Evolutionary conservation across 2,113 vertebrate species (phyloP), one percentile per base, ranked within the genome.

Genomic region (Callithrix jacchus): DNA sequence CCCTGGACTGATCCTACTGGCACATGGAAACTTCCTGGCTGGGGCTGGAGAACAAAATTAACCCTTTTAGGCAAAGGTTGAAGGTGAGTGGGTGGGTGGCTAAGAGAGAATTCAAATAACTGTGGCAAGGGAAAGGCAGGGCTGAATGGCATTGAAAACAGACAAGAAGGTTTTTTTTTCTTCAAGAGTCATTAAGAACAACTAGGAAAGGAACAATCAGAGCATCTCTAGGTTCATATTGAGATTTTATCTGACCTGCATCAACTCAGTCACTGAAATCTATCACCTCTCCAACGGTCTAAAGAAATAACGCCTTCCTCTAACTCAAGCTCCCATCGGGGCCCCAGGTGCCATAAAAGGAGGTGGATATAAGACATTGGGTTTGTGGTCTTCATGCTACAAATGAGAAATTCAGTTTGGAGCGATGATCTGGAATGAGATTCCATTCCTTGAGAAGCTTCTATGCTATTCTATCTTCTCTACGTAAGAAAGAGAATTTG

Each of bases 21-120:
- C 73, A 88, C 91, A 82, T 1, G 47, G 87, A 74, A 83, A 66
- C 56, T 79, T 87, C 80, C 74, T 84, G 84, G 56, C 32, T 20
- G 30, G 40, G 58, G 30, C 70, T 73, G 20, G 30, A 89, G 64
- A 89, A 71, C 0, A 52, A 32, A 84, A 77, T 97, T 95, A 97
- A 97, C 92, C 87, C 89, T 88, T 93, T 81, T 45, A n/a, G 84
- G 61, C 86, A 76, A 79, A 11, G 71, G 9, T 32, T 68, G 30
- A 32, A 17, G 18, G 21, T 23, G 45, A 30, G 14, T 73, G 32
- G n/a, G 47, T 52, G 18, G 32, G 40, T 10, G 54, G 21, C 12
- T 37, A 35, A 82, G 74, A 92, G 20, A 54, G 21, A 61, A 77
- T 45, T 70, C 3, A 54, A 66, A 83, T 21, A 45, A 70, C 4